Evolutionary conservation across 2,113 vertebrate species (phyloP).

Genomic region (Nymphicus hollandicus): DNA sequence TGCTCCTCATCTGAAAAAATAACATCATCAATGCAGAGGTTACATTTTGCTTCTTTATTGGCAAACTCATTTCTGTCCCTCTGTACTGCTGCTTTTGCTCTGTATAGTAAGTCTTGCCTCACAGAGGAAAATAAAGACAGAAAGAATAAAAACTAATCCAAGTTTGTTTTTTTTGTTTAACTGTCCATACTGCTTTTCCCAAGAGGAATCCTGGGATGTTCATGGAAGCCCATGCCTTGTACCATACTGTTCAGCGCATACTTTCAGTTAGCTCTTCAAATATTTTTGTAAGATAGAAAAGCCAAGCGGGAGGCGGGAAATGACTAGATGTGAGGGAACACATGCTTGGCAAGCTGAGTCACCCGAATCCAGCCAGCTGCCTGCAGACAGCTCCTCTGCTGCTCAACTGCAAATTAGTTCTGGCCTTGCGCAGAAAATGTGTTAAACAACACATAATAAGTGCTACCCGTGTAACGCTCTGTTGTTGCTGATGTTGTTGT

Average conservation of each 20-base stretch:
- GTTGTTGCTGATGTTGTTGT: neutral
- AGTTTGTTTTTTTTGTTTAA: neutral
- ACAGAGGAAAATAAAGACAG: neutral
- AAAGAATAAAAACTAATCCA: neutral
- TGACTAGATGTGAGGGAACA: neutral
- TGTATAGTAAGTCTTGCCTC: rapidly evolving
- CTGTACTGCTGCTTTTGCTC: neutral
- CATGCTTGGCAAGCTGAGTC: neutral
- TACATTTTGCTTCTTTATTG: neutral
- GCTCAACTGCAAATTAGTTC: neutral
- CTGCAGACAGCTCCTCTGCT: neutral
- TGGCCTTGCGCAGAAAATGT: neutral
- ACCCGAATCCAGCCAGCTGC: constrained; percentile 8
- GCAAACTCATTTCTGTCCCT: neutral
- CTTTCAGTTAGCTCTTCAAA: neutral
- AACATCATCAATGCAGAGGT: neutral
- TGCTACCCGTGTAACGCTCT: neutral
- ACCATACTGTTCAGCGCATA: neutral
- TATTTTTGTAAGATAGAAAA: constrained; percentile 19
- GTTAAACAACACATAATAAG: neutral
- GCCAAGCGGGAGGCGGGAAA: neutral
- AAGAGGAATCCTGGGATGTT: neutral
- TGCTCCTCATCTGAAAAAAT: neutral
- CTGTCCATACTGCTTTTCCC: neutral
- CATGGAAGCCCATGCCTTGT: neutral